Evolutionary conservation across 2,888 invertebrate genomes (phyloP), one percentile per base, ranked within the genome.

Genomic region (Lithophane socia): DNA sequence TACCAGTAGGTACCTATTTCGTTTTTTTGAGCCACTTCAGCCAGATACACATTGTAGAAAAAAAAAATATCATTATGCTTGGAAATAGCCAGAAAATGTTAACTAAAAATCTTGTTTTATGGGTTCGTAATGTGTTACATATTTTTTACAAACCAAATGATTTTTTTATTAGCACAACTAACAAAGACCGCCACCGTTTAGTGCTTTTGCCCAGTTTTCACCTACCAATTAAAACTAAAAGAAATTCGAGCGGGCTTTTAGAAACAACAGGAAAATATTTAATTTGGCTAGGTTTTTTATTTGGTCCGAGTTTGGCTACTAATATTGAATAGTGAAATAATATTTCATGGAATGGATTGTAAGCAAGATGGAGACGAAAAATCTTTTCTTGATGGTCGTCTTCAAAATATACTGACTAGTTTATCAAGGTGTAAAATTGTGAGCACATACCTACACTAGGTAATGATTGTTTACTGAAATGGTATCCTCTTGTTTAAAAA

Each of bases 341-440:
- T 60, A 56, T 52, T 67, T 37, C 12, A 29, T 69, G 54, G 24
- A 69, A 90, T 88, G 84, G 92, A 92, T 90, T 86, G 86, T 58
- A 81, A 89, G 61, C 86, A 85, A 70, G 86, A 86, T 78, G 87
- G 87, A 69, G 87, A 88, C 54, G 86, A 88, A 61, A 86, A 79
- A 16, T 60, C 79, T 70, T 71, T 86, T 79, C 80, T 85, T 65
- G 91, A 90, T 78, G 88, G 88, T 65, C 93, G 93, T 47, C 88
- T 96, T 58, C 93, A 95, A 91, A 93, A 90, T 81, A 89, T 96
- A 82, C 79, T 95, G 65, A 88, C 92, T 82, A 90, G 86, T 83
- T 92, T 95, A 73, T 87, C 96, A 3, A 94, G 92, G 85, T 95
- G 94, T 83, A 96, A 96, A 94, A 92, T 92, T 77, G 96, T 96